Percentiles rank a stretch among this genome's conserved stretches.
phyloP scores from a whole-genome alignment of 2,113 vertebrate species.

The Hemicordylus capensis region DNA sequence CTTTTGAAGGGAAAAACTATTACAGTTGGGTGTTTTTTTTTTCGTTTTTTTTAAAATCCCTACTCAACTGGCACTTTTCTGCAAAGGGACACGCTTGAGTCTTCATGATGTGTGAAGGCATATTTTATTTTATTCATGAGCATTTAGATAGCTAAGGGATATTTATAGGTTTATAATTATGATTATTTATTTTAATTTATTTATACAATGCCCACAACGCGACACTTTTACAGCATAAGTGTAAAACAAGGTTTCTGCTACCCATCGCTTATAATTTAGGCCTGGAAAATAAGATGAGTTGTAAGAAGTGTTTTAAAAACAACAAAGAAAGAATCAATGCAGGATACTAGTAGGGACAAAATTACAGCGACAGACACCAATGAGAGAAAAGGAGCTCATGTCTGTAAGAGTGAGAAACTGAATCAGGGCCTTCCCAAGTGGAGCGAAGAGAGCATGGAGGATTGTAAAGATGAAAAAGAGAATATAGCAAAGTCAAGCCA shows the following conservation, averaged over 20 bases:
- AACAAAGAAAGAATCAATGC: not conserved
- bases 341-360: not conserved
- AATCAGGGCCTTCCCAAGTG: not conserved
- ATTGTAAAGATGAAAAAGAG: not conserved
- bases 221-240: not conserved
- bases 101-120: not conserved
- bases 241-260: not conserved
- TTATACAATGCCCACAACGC: not conserved
- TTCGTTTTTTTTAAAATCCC: not conserved
- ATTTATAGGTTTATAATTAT: slow-evolving; percentile 5
- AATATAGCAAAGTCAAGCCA: no score
- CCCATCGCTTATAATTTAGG: not conserved
- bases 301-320: not conserved
- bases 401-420: not conserved
- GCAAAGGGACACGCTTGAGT: not conserved
- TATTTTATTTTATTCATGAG: slow-evolving; percentile 5
- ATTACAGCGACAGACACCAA: not conserved
- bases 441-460: not conserved
- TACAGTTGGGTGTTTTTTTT: no score
- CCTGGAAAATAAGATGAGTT: not conserved
- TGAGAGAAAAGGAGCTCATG: not conserved
- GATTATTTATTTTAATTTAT: not conserved
- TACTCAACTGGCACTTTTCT: slow-evolving; percentile 24
- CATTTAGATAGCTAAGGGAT: not conserved
- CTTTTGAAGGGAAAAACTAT: slow-evolving; percentile 29